These are phyloP conservation scores for Drosophila phalerata DNA, from an alignment of 2,888 invertebrate genomes.

Conservation along the genomic window DNA sequence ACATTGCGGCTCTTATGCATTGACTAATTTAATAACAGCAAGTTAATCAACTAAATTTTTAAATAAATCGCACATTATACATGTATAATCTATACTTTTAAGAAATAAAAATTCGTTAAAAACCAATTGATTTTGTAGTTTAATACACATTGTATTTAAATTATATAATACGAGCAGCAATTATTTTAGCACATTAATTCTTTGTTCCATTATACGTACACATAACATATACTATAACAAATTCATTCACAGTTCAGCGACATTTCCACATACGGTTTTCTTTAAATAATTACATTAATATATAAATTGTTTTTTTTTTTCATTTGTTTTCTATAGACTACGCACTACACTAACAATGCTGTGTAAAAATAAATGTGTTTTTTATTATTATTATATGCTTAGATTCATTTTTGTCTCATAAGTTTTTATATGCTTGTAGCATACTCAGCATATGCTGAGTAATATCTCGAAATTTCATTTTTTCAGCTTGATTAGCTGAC, in stretches of 20 bases:
- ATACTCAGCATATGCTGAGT: slow-evolving; percentile 52
- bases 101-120: slow-evolving; percentile 30
- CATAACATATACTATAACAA: slow-evolving; percentile 74
- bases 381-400: slow-evolving; percentile 41
- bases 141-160: slow-evolving; percentile 26
- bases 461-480: slow-evolving; percentile 35
- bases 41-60: slow-evolving; percentile 48
- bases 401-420: slow-evolving; percentile 42
- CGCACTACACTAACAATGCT: slow-evolving; percentile 78
- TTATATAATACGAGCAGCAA: slow-evolving; percentile 51
- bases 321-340: slow-evolving; percentile 62
- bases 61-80: slow-evolving; percentile 34
- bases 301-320: slow-evolving; percentile 36
- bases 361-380: slow-evolving; percentile 80
- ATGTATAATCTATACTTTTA: slow-evolving; percentile 28
- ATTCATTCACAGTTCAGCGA: slow-evolving; percentile 75
- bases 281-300: slow-evolving; percentile 66
- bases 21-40: slow-evolving; percentile 45
- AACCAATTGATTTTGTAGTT: slow-evolving; percentile 36
- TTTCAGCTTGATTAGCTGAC: slow-evolving; percentile 18
- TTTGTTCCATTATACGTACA: slow-evolving; percentile 61
- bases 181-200: slow-evolving; percentile 40
- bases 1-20: slow-evolving; percentile 38
- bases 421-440: slow-evolving; percentile 43
- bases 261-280: slow-evolving; percentile 45